Evolutionary conservation across 2,797 vertebrate species (phyloP), one percentile per base, ranked within the genome.

Genomic region (Salarias fasciatus): DNA sequence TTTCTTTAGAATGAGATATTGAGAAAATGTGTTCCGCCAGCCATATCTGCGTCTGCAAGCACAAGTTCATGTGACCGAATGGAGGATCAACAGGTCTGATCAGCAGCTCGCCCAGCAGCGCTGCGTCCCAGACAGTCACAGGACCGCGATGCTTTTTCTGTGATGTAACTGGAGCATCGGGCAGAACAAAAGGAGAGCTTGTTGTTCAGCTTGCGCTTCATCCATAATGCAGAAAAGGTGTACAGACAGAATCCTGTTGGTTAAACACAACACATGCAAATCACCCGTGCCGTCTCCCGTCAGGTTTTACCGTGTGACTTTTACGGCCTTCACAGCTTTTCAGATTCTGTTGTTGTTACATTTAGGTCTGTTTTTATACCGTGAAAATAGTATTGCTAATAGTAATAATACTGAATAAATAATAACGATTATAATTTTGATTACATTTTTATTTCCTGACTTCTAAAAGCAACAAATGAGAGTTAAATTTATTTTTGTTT

Each of bases 171-270:
- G 86, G 90, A 92, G 89, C 82, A 82, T 82, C 84, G 79, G 70
- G 79, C 77, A 77, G 79, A 87, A 93, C 90, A 93, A 92, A 92
- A 80, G 75, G 48, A 74, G 72, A 84, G 79, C 81, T 88, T 90
- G 91, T 89, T 89, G 87, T 88, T 87, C 84, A 83, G 86, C 86
- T 83, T 90, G 90, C 86, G 90, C 82, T 87, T 92, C 89, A 92
- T 93, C 81, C 87, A 93, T 94, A 91, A 94, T 93, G 86, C 85
- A 93, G 89, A 77, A 80, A 91, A 92, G 89, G 90, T 91, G 88
- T 91, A 86, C 86, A 80, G 69, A 85, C 87, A 85, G 86, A 80
- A 87, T 69, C 69, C 73, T 91, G 89, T 91, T 92, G 88, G 89
- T 89, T 87, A 90, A 92, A 90, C 88, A 91, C 77, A 75, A 87